Evolutionary conservation across 37 sponge, comb jelly and placozoan species (phyloP).

Genomic region (Eunapius fragilis): DNA sequence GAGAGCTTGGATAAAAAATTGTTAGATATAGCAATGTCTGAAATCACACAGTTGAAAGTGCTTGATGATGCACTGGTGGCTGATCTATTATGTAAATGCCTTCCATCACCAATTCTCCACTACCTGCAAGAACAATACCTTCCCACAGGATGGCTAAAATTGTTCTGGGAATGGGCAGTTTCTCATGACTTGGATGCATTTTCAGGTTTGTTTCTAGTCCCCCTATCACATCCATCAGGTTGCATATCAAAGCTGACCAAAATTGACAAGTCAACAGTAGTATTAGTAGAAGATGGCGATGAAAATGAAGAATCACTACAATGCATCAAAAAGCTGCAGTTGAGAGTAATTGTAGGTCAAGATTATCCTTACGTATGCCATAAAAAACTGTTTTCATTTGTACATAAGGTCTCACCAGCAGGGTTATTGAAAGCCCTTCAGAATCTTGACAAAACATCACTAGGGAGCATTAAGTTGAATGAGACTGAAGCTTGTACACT

Average conservation of each 20-base stretch:
- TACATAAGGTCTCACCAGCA: background rate
- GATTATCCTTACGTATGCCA: background rate
- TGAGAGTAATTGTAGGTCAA: background rate
- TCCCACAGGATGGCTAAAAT: slow-evolving; percentile 15
- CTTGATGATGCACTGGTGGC: slow-evolving; percentile 8
- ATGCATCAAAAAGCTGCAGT: background rate
- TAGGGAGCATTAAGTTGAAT: background rate
- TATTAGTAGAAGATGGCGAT: background rate
- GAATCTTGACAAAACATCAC: background rate
- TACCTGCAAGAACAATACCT: background rate
- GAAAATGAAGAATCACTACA: background rate
- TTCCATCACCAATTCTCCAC: background rate
- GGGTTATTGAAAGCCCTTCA: background rate
- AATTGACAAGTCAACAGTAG: background rate
- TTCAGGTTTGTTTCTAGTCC: slow-evolving; percentile 7
- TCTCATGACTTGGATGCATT: background rate
- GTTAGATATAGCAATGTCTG: background rate
- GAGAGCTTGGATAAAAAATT: background rate
- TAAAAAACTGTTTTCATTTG: background rate
- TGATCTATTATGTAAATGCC: background rate
- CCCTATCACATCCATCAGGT: background rate
- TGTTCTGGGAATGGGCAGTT: slow-evolving; percentile 38
- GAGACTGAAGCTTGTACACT: background rate
- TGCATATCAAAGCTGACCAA: background rate
- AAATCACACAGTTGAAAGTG: slow-evolving; percentile 10